Percentiles rank a stretch among this genome's conserved stretches.
phyloP scores from a whole-genome alignment of 2,888 invertebrate species.

The Conus canariensis region DNA sequence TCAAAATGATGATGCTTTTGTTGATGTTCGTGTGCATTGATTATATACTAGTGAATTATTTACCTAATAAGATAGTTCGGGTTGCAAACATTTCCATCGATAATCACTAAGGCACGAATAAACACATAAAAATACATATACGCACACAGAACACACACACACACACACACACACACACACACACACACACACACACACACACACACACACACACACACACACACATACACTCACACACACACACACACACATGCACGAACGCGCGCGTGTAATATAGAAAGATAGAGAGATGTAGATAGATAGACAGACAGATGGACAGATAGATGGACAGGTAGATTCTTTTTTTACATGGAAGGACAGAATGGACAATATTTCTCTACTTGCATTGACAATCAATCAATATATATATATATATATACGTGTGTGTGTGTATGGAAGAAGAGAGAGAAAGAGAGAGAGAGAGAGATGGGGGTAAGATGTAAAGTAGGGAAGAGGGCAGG shows the following conservation, averaged over 20 bases:
- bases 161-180: constrained; percentile 29
- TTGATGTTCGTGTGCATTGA: too few relatives aligned
- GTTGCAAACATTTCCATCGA: too few relatives aligned
- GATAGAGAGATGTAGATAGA: neutral
- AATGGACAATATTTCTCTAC: too few relatives aligned
- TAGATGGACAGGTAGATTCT: too few relatives aligned
- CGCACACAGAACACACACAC: neutral
- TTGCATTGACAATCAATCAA: too few relatives aligned
- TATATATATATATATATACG: too few relatives aligned
- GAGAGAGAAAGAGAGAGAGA: neutral
- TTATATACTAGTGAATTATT: too few relatives aligned
- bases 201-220: constrained; percentile 27
- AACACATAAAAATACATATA: constrained; percentile 9
- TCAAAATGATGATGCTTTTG: too few relatives aligned
- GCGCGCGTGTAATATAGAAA: neutral
- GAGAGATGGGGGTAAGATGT: neutral
- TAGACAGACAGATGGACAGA: neutral
- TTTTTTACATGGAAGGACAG: too few relatives aligned
- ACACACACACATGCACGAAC: neutral
- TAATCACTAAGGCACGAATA: neutral
- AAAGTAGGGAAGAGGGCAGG: neutral
- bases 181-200: constrained; percentile 34
- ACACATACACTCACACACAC: neutral
- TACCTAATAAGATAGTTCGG: too few relatives aligned
- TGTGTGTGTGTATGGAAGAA: neutral